These are phyloP conservation scores for Caenorhabditis panamensis DNA, from an alignment of 2,888 invertebrate genomes.

Conservation along the genomic window DNA sequence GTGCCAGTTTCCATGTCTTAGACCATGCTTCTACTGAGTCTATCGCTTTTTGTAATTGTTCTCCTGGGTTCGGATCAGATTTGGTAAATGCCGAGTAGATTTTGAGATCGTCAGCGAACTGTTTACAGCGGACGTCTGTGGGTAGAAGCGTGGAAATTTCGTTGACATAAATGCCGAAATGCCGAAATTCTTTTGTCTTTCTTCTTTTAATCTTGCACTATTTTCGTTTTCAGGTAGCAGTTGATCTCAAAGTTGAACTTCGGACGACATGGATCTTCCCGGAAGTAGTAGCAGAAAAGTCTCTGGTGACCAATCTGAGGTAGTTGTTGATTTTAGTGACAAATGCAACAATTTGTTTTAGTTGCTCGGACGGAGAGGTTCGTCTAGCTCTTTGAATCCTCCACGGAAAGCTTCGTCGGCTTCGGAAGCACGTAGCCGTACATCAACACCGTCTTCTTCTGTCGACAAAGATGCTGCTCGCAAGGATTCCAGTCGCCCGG, in stretches of 20 bases:
- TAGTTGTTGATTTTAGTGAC: neutral
- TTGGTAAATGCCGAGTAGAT: neutral
- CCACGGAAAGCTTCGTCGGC: neutral
- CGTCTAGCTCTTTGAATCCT: too few species aligned
- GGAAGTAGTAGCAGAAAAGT: neutral
- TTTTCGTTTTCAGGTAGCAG: conserved; percentile 7
- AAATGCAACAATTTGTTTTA: neutral
- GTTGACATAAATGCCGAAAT: conserved; percentile 32
- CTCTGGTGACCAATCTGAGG: neutral
- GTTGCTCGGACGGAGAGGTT: too few species aligned
- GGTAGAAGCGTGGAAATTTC: conserved; percentile 1
- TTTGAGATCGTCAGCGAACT: conserved; percentile 26
- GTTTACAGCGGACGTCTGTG: neutral
- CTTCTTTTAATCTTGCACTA: too few species aligned
- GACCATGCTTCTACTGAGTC: neutral
- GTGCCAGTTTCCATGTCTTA: neutral
- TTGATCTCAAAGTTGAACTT: neutral
- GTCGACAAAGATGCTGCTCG: neutral
- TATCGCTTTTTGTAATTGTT: neutral
- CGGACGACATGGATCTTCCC: neutral
- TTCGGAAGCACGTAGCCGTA: neutral
- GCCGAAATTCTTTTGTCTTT: too few species aligned
- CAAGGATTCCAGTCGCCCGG: neutral
- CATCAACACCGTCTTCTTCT: neutral
- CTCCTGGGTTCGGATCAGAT: neutral